These are phyloP conservation scores for Cynoglossus semilaevis DNA, from an alignment of 2,113 vertebrate species.

Conservation along the genomic window DNA sequence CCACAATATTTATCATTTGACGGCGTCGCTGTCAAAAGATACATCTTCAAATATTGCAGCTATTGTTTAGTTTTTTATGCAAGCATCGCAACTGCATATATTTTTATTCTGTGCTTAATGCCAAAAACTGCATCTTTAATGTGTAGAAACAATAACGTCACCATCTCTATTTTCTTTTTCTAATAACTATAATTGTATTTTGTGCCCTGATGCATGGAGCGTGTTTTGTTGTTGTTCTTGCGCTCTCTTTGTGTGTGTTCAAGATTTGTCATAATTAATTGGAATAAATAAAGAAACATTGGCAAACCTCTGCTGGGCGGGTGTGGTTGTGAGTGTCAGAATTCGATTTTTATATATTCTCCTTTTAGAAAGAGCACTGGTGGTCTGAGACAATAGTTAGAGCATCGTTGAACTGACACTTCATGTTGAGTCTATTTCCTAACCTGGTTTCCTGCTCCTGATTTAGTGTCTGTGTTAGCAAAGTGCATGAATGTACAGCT, in stretches of 20 bases:
- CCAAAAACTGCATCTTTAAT: conserved; percentile 76
- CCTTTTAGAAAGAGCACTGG: too few relatives aligned
- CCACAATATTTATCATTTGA: too few relatives aligned
- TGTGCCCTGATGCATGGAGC: conserved; percentile 73
- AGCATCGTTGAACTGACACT: conserved; percentile 14
- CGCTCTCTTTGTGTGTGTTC: conserved; percentile 68
- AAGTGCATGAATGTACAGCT: conserved; percentile 31
- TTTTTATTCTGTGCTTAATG: conserved; percentile 70
- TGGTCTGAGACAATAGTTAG: too few relatives aligned
- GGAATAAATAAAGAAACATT: conserved; percentile 58
- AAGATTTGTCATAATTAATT: conserved; percentile 75
- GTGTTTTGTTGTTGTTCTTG: conserved; percentile 66
- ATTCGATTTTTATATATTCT: conserved; percentile 3
- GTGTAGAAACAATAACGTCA: conserved; percentile 63
- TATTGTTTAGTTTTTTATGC: conserved; percentile 38
- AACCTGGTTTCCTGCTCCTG: conserved; percentile 29
- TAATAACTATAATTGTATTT: conserved; percentile 65
- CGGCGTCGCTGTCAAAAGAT: too few relatives aligned
- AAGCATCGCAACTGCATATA: conserved; percentile 52
- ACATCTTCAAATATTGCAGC: conserved; percentile 42
- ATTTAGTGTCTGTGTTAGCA: conserved; percentile 31
- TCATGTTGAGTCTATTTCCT: conserved; percentile 14
- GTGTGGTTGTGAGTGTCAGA: conserved; percentile 27
- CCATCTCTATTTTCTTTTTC: conserved; percentile 36
- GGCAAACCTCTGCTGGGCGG: conserved; percentile 15